Evolutionary conservation across 2,113 vertebrate species (phyloP).

Genomic region (Myotis davidii): DNA sequence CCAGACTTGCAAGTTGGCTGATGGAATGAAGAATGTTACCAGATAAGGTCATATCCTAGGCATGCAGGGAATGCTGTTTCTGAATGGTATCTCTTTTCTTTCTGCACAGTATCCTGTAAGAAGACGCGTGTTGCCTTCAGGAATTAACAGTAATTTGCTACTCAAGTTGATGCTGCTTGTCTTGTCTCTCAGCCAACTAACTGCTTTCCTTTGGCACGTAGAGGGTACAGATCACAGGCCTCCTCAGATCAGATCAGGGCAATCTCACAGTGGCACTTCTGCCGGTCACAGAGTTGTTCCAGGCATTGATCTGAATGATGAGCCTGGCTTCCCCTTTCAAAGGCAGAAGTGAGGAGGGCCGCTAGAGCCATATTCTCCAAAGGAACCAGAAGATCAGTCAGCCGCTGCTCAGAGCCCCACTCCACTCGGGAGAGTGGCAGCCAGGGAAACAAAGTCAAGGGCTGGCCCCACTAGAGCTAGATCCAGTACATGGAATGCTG

Average conservation of each 20-base stretch:
- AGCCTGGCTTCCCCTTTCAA: background rate
- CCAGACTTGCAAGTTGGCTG: conserved; percentile 26
- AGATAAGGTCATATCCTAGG: conserved; percentile 19
- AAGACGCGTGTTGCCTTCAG: background rate
- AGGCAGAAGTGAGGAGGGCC: background rate
- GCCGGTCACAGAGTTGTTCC: background rate
- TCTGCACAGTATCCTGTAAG: background rate
- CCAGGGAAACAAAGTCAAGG: background rate
- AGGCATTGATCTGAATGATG: background rate
- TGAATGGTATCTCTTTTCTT: background rate
- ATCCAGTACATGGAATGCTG: background rate
- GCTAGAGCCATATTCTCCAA: background rate
- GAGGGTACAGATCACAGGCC: background rate
- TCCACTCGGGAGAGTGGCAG: background rate
- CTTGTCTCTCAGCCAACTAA: background rate
- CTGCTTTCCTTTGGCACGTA: background rate
- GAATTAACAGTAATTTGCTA: background rate
- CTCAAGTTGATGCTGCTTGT: background rate
- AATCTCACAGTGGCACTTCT: background rate
- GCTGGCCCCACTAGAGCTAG: background rate
- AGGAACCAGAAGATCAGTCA: background rate
- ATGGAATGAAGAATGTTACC: background rate
- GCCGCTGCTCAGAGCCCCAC: background rate
- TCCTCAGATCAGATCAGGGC: background rate
- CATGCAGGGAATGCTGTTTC: background rate